A percentile compares a stretch with the other conserved stretches of the same genome.
Evolutionary conservation across 2,888 invertebrate genomes (phyloP).

Genomic region (Craniophora ligustri): DNA sequence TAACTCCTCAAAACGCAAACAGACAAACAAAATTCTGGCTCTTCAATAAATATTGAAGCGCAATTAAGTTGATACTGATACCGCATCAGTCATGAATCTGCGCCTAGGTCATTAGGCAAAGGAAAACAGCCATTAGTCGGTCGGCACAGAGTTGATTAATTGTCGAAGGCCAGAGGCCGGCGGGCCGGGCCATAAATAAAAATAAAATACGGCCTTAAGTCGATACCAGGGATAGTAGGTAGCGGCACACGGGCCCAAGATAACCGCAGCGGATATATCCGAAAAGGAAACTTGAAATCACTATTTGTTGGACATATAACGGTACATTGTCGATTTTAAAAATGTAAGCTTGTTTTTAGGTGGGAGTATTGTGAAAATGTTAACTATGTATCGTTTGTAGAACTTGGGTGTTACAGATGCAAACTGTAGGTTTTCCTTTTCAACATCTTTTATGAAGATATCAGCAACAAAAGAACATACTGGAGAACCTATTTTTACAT

Average conservation of each 20-base stretch:
- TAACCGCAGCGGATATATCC: slow-evolving; percentile 42
- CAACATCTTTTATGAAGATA: no score
- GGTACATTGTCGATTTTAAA: no score
- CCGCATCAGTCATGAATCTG: slow-evolving; percentile 59
- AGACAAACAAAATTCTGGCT: slow-evolving; percentile 31
- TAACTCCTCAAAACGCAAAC: slow-evolving; percentile 12
- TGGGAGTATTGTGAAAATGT: no score
- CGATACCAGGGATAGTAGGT: slow-evolving; percentile 54
- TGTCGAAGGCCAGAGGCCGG: slow-evolving; percentile 64
- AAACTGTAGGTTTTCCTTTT: no score
- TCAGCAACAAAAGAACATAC: no score
- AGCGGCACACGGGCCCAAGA: slow-evolving; percentile 41
- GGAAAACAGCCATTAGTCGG: slow-evolving; percentile 74
- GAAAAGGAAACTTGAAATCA: slow-evolving; percentile 37
- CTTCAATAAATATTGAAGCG: slow-evolving; percentile 44
- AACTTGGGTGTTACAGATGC: no score
- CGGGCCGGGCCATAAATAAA: slow-evolving; percentile 71
- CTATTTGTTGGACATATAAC: slow-evolving; percentile 19
- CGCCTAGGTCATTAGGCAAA: slow-evolving; percentile 72
- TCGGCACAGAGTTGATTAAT: slow-evolving; percentile 74
- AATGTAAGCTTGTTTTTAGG: no score
- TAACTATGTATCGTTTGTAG: no score
- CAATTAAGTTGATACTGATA: slow-evolving; percentile 58
- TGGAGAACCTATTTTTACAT: no score
- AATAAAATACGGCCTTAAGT: slow-evolving; percentile 71